Evolutionary conservation across 2,888 invertebrate genomes (phyloP).

Genomic region (Epinotia brunnichana): DNA sequence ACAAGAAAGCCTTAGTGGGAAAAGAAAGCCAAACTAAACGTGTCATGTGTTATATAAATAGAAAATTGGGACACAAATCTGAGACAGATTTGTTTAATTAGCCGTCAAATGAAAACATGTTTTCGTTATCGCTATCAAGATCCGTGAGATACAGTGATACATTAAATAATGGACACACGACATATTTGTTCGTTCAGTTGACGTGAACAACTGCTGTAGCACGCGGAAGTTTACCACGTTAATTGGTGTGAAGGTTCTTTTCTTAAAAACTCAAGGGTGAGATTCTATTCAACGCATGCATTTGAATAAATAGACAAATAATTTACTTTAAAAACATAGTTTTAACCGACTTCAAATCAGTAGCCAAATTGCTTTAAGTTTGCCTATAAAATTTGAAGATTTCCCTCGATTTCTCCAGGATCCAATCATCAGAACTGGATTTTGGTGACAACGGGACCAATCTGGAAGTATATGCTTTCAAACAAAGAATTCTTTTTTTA

Average conservation of each 20-base stretch:
- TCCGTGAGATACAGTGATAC: conserved; percentile 50
- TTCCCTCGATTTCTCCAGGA: too few species aligned
- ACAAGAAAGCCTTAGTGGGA: conserved; percentile 74
- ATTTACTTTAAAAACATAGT: too few species aligned
- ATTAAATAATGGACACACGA: conserved; percentile 52
- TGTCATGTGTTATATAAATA: conserved; percentile 59
- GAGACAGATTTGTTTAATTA: conserved; percentile 25
- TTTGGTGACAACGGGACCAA: too few species aligned
- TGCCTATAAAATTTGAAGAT: too few species aligned
- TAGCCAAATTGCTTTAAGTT: too few species aligned
- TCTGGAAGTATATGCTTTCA: too few species aligned
- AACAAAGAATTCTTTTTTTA: too few species aligned
- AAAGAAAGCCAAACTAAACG: conserved; percentile 72
- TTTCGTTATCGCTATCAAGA: conserved; percentile 50
- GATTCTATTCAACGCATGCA: conserved; percentile 61
- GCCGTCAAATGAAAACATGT: conserved; percentile 29
- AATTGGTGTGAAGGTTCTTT: conserved; percentile 63
- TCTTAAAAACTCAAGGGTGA: conserved; percentile 62
- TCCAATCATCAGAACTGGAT: too few species aligned
- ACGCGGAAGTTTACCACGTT: conserved; percentile 63
- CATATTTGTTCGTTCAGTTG: conserved; percentile 56
- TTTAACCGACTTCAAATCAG: too few species aligned
- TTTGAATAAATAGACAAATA: conserved; percentile 50
- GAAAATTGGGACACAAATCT: conserved; percentile 49
- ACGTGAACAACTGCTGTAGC: conserved; percentile 48